Evolutionary conservation across 1,140 invertebrate species (phyloP).

Genomic region (Mycetomoellerius zeteki): DNA sequence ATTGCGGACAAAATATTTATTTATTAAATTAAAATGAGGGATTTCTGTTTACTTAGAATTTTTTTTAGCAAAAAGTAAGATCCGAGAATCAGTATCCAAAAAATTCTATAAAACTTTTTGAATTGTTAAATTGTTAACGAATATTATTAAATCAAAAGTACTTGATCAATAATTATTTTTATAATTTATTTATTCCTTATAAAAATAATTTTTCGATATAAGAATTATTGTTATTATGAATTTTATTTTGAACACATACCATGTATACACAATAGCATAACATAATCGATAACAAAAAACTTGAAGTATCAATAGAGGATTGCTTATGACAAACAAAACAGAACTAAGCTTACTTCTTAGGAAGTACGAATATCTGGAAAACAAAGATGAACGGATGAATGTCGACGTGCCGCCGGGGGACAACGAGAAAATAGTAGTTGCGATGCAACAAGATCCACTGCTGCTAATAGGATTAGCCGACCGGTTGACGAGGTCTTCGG

Average conservation of each 20-base stretch:
- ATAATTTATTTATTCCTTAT: constrained; percentile 6
- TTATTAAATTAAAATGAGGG: constrained; percentile 61
- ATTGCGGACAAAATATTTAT: constrained; percentile 56
- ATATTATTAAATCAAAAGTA: neutral
- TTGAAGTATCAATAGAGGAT: neutral
- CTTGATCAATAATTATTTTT: constrained; percentile 10
- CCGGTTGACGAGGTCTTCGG: constrained; percentile 74
- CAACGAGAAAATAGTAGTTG: constrained; percentile 66
- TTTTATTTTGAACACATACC: constrained; percentile 1
- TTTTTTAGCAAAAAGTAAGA: neutral
- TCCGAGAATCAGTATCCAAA: neutral
- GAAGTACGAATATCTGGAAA: neutral
- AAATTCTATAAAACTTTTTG: neutral
- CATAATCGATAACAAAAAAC: neutral
- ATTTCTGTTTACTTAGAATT: constrained; percentile 20
- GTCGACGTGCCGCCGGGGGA: neutral
- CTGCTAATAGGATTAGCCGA: constrained; percentile 80
- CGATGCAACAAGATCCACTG: constrained; percentile 64
- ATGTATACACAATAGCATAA: neutral
- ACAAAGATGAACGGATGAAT: constrained; percentile 6
- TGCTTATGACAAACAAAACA: neutral
- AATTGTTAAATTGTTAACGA: neutral
- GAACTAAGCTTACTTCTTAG: neutral
- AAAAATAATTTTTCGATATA: constrained; percentile 1
- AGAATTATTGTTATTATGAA: neutral